Percentiles rank a stretch among this genome's conserved stretches.
phyloP scores from a whole-genome alignment of 2,888 invertebrate genomes.

The Pseudococcus longispinus region DNA sequence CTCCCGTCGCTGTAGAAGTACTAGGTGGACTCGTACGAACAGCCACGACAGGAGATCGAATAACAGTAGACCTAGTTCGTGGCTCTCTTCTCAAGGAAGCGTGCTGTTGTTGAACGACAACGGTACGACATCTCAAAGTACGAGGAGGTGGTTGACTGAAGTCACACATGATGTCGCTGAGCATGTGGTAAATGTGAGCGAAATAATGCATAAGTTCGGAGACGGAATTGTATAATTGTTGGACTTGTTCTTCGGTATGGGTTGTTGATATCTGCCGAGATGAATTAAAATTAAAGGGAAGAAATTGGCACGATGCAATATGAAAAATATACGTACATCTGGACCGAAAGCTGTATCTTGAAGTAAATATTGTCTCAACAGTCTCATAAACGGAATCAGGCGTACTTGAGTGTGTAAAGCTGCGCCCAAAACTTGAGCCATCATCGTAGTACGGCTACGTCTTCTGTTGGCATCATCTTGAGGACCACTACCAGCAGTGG shows the following conservation, averaged over 20 bases:
- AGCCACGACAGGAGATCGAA: conserved; percentile 50
- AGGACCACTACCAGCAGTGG: background rate
- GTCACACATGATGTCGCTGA: conserved; percentile 84
- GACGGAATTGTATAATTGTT: conserved; percentile 70
- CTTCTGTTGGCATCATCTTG: conserved; percentile 14
- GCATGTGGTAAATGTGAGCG: conserved; percentile 86
- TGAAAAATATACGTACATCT: conserved; percentile 35
- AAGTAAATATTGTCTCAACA: conserved; percentile 49
- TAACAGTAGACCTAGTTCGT: conserved; percentile 24
- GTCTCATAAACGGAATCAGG: conserved; percentile 51
- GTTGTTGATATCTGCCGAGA: conserved; percentile 17
- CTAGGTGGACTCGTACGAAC: conserved; percentile 32
- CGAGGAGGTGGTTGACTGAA: conserved; percentile 74
- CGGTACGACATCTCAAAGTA: conserved; percentile 74
- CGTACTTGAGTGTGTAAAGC: conserved; percentile 51
- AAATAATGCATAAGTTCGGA: conserved; percentile 84
- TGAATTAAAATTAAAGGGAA: background rate
- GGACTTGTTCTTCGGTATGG: conserved; percentile 58
- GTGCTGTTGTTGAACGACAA: conserved; percentile 71
- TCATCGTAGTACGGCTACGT: conserved; percentile 48
- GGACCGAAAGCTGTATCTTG: conserved; percentile 51
- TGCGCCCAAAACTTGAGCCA: conserved; percentile 48
- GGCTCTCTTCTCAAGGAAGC: conserved; percentile 38
- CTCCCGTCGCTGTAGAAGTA: background rate
- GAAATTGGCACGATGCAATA: background rate